phyloP scores from a whole-genome alignment of 2,113 vertebrate species.

The Taxidea taxus region DNA sequence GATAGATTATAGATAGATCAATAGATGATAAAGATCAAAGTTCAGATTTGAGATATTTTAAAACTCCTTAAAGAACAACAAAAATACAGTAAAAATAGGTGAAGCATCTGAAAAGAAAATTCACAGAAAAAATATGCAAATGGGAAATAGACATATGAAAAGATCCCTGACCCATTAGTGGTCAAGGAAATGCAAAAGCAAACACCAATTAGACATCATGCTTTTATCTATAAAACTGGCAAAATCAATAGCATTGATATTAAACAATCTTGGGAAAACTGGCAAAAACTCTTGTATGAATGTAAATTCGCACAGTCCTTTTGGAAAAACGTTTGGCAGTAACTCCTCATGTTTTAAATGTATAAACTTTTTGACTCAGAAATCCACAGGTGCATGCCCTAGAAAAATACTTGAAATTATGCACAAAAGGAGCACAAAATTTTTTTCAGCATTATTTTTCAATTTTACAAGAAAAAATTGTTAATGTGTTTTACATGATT shows the following conservation, averaged over 20 bases:
- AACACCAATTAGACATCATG: not conserved
- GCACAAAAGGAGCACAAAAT: not conserved
- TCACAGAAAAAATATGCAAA: not conserved
- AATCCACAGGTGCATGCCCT: not conserved
- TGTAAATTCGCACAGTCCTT: not conserved
- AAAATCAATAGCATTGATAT: not conserved
- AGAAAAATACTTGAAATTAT: not conserved
- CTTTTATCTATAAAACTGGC: not conserved
- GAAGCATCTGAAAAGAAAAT: not conserved
- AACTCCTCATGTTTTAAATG: not conserved
- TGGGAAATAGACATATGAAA: not conserved
- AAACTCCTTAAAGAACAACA: not conserved
- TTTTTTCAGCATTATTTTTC: not conserved
- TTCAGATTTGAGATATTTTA: not conserved
- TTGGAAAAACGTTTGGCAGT: not conserved
- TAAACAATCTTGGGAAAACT: not conserved
- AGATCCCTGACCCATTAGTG: not conserved
- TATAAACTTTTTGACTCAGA: not conserved
- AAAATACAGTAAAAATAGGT: not conserved
- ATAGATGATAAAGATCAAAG: not conserved
- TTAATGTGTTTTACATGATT: not conserved
- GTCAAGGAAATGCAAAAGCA: not conserved
- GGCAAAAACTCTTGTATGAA: not conserved
- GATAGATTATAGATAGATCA: not conserved
- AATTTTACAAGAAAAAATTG: not conserved